Base-by-base conservation (phyloP, 2,888 invertebrate species). In the Tortricodes alternella region DNA sequence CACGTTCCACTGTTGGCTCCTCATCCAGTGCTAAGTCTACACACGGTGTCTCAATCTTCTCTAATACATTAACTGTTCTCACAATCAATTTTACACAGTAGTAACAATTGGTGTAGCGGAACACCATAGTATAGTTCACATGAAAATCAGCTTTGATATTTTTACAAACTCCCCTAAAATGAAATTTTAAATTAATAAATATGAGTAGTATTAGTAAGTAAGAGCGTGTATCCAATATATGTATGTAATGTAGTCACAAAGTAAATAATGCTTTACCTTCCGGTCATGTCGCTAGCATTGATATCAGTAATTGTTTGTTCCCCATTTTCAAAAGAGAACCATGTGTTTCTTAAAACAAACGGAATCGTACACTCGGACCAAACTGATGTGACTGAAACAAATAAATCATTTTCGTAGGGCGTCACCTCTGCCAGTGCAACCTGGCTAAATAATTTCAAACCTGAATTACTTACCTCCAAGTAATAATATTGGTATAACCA, bases 311-410 rank as follows among this genome's bases (percentile, higher is more conserved):
- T 91, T 0, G 96, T 96, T 69, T 96, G 96, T 68, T 92, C 91
- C 7, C 96, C 96, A 87, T 94, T 94, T 92, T 98, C 97, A 92
- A 96, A 95, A 2, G 97, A 97, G 84, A 97, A 98, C 98, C 98
- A 98, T 24, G 96, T 93, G 58, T 97, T 97, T 70, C 96, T 92
- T 44, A 98, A 82, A 39, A 96, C 94, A 62, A 93, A 75, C 21
- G 97, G 97, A 73, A 97, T 96, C 19, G 92, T 91, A 78, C 97
- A 97, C 58, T 91, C 91, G 1, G 81, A 75, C 56, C 77, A 71
- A 63, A 80, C 76, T 53, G 70, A 65, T 34, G 74, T 66, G 53
- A 80, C 89, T 89, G 74, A 58, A 84, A 82, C 49, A 62, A 67
- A 62, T 70, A 66, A 68, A 67, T 67, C 68, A 51, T 61, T 50